phyloP scores from a whole-genome alignment of 2,113 vertebrate species.

The Rissa tridactyla region DNA sequence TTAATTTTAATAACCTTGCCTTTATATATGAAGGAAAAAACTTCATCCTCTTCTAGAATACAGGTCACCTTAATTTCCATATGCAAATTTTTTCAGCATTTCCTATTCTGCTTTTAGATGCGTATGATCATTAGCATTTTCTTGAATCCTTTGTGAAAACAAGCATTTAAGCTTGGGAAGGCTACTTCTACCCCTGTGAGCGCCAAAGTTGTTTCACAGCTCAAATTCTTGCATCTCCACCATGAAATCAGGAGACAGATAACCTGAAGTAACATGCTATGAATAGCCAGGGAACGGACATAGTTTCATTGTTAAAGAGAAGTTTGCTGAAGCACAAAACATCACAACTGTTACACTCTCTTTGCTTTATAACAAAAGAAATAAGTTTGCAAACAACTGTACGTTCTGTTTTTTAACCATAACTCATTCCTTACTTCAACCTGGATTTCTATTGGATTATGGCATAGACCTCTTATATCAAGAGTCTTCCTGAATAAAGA shows the following conservation, averaged over 20 bases:
- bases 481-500: not conserved
- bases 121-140: not conserved
- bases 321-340: not conserved
- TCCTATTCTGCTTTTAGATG: not conserved
- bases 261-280: not conserved
- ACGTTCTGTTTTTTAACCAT: not conserved
- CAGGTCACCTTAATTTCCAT: not conserved
- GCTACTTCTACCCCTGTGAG: not conserved
- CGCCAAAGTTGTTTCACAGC: not conserved
- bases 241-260: not conserved
- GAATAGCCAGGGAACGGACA: not conserved
- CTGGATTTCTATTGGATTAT: not conserved
- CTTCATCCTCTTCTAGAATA: not conserved
- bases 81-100: not conserved
- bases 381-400: not conserved
- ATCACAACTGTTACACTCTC: not conserved
- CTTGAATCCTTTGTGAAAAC: not conserved
- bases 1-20: not conserved
- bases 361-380: not conserved
- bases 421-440: not conserved
- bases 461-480: not conserved
- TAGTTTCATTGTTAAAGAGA: not conserved
- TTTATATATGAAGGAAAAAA: not conserved
- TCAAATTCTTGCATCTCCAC: not conserved
- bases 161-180: not conserved